phyloP scores from a whole-genome alignment of 2,113 vertebrate species.

The Cebidichthys violaceus region DNA sequence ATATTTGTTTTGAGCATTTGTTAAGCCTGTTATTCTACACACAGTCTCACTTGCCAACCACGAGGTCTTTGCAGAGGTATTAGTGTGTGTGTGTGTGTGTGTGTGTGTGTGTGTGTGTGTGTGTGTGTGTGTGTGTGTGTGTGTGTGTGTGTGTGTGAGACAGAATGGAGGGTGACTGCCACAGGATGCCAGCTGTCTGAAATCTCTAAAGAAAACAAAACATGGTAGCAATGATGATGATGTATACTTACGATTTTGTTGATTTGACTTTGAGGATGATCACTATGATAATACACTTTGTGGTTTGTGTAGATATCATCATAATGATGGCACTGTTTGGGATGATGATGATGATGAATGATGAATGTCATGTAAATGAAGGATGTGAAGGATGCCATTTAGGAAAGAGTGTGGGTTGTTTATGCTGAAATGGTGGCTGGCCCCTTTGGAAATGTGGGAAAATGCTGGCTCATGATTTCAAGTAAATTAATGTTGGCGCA shows the following conservation, averaged over 20 bases:
- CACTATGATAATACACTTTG: slow-evolving; percentile 2
- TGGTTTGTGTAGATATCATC: slow-evolving; percentile 3
- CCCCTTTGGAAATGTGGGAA: neutral
- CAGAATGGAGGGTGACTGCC: neutral
- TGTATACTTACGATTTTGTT: slow-evolving; percentile 24
- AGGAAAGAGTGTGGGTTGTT: neutral
- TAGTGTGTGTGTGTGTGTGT: neutral
- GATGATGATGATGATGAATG: slow-evolving; percentile 13
- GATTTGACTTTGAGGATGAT: slow-evolving; percentile 35
- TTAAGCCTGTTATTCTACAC: slow-evolving; percentile 23
- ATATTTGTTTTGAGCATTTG: slow-evolving; percentile 57
- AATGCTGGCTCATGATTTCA: neutral
- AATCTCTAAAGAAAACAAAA: slow-evolving; percentile 42
- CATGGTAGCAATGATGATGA: slow-evolving; percentile 37
- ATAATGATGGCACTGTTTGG: neutral
- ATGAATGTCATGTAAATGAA: slow-evolving; percentile 17
- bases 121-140: slow-evolving; percentile 1
- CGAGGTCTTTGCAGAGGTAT: slow-evolving; percentile 37
- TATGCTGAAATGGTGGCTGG: neutral
- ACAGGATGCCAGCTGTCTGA: slow-evolving; percentile 49
- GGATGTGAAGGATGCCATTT: neutral
- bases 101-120: slow-evolving; percentile 7
- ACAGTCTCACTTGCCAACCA: slow-evolving; percentile 12
- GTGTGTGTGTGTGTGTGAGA: slow-evolving; percentile 5
- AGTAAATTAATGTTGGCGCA: neutral